Evolutionary conservation across 2,888 invertebrate genomes (phyloP).

Genomic region (Phortica magna): DNA sequence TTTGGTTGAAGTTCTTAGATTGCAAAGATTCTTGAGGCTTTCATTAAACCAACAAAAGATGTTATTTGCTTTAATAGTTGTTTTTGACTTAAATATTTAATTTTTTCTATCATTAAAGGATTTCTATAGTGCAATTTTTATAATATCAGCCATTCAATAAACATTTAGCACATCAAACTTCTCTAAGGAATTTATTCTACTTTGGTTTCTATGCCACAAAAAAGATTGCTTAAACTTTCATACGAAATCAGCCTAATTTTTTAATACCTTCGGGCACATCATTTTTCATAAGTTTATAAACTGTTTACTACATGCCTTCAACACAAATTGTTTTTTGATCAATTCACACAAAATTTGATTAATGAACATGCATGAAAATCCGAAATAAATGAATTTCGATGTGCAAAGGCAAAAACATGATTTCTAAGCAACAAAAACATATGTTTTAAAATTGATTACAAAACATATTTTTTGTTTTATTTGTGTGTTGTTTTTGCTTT

Average conservation of each 20-base stretch:
- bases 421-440: constrained; percentile 7
- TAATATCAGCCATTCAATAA: too few species aligned
- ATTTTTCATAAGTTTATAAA: constrained; percentile 20
- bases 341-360: constrained; percentile 6
- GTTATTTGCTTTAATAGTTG: too few species aligned
- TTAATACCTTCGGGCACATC: constrained; percentile 26
- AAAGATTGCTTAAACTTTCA: not conserved
- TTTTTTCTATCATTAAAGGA: too few species aligned
- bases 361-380: constrained; percentile 7
- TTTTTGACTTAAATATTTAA: too few species aligned
- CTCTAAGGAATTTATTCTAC: too few species aligned
- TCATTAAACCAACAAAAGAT: too few species aligned
- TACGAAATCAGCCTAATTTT: not conserved
- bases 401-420: constrained; percentile 9
- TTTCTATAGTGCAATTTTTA: too few species aligned
- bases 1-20: not conserved
- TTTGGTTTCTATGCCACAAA: too few species aligned
- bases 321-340: constrained; percentile 26
- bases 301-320: not conserved
- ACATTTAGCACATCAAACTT: too few species aligned
- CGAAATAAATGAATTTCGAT: constrained; percentile 2
- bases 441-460: constrained; percentile 31
- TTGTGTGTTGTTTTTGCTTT: constrained; percentile 4
- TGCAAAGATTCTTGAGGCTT: not conserved
- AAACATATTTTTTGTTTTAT: not conserved